Percentiles rank a stretch among this genome's conserved stretches.
Conservation (phyloP, 2,888 invertebrate genomes). For the Morpho deidamia region DNA sequence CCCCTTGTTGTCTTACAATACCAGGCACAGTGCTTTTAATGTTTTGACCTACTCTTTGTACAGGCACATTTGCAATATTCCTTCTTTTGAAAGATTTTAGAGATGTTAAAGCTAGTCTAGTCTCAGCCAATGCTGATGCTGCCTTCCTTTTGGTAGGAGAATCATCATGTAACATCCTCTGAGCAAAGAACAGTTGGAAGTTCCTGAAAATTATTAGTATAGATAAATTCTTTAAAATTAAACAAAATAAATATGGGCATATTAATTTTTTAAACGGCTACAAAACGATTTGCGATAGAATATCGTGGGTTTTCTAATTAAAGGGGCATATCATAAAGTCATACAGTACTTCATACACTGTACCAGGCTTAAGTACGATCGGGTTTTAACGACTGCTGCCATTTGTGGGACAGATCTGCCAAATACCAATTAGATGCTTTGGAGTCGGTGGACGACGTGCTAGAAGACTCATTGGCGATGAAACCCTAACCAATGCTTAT, state of each 20-base stretch:
- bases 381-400: too few relatives aligned
- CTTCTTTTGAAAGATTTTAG: slow-evolving; percentile 82
- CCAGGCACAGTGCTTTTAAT: slow-evolving; percentile 74
- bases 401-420: too few relatives aligned
- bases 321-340: too few relatives aligned
- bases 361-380: too few relatives aligned
- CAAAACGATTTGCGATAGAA: too few relatives aligned
- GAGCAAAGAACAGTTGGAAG: slow-evolving; percentile 84
- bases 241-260: neutral
- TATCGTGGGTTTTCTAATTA: too few relatives aligned
- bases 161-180: slow-evolving; percentile 82
- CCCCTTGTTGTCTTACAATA: slow-evolving; percentile 68
- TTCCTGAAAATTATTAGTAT: slow-evolving; percentile 69
- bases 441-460: too few relatives aligned
- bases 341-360: too few relatives aligned
- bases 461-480: too few relatives aligned
- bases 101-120: slow-evolving; percentile 87
- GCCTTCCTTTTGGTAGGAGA: slow-evolving; percentile 76
- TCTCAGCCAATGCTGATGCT: slow-evolving; percentile 81
- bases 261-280: too few relatives aligned
- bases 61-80: slow-evolving; percentile 66
- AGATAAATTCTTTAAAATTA: neutral
- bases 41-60: slow-evolving; percentile 75
- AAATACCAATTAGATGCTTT: too few relatives aligned
- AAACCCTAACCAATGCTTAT: too few relatives aligned